Evolutionary conservation across 2,797 vertebrate species (phyloP).

Genomic region (Nyctibius grandis): DNA sequence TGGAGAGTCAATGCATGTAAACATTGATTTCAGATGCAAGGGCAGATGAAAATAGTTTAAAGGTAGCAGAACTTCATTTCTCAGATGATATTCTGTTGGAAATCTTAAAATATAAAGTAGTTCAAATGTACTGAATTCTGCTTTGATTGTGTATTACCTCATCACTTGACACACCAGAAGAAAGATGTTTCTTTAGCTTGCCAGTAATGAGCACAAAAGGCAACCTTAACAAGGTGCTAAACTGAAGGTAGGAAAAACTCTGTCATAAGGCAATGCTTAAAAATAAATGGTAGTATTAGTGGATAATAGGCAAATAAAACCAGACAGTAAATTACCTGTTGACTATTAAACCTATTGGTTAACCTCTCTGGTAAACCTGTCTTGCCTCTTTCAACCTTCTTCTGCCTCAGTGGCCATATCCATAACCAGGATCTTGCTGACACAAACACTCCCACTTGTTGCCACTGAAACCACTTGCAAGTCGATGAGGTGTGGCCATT

Average conservation of each 20-base stretch:
- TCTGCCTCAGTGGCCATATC: not conserved
- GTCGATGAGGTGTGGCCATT: not conserved
- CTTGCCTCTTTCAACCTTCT: not conserved
- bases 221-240: not conserved
- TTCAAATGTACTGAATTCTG: not conserved
- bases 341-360: not conserved
- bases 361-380: no score
- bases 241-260: not conserved
- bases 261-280: not conserved
- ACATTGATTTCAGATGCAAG: not conserved
- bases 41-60: not conserved
- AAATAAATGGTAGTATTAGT: not conserved
- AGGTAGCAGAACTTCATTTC: not conserved
- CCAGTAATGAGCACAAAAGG: not conserved
- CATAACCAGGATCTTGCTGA: not conserved
- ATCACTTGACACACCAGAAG: not conserved
- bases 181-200: not conserved
- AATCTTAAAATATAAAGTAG: not conserved
- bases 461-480: not conserved
- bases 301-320: not conserved
- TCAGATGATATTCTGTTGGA: not conserved
- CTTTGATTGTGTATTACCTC: not conserved
- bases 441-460: not conserved
- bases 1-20: not conserved
- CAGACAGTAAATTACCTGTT: not conserved